Percentiles rank a stretch among this genome's conserved stretches.
phyloP scores from a whole-genome alignment of 2,113 vertebrate species.

The Epinephelus fuscoguttatus region DNA sequence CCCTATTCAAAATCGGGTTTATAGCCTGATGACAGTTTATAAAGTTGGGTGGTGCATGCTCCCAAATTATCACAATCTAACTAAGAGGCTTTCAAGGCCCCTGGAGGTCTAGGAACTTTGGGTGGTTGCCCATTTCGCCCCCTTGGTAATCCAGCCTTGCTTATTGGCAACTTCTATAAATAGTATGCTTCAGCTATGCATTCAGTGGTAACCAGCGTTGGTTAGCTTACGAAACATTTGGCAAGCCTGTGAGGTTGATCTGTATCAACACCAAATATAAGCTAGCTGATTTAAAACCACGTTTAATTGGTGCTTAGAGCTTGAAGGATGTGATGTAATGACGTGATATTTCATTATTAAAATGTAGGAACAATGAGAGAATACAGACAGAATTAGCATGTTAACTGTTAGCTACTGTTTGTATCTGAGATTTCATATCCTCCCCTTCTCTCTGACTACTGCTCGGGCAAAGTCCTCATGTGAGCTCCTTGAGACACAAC shows the following conservation, averaged over 20 bases:
- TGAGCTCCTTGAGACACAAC: background rate
- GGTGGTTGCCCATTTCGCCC: background rate
- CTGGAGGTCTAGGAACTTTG: background rate
- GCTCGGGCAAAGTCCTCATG: background rate
- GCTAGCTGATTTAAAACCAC: background rate
- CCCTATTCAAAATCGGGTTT: background rate
- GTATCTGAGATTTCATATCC: background rate
- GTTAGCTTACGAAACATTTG: background rate
- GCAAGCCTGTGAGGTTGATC: too few relatives aligned
- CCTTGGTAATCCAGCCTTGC: conserved; percentile 13
- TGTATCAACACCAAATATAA: background rate
- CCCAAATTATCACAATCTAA: background rate
- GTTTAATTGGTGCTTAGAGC: background rate
- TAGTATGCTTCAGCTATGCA: conserved; percentile 24
- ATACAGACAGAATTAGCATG: background rate
- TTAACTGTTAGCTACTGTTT: conserved; percentile 4
- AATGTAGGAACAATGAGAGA: too few relatives aligned
- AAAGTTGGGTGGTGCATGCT: background rate
- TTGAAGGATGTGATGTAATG: too few relatives aligned
- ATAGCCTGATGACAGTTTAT: background rate
- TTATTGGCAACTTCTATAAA: conserved; percentile 40
- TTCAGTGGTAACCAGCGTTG: background rate
- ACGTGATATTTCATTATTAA: background rate
- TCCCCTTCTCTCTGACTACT: background rate
- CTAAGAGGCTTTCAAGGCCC: background rate